Percentiles rank a stretch among this genome's conserved stretches.
Conservation (phyloP, 2,888 invertebrate species). For the Cosmopolites sordidus region DNA sequence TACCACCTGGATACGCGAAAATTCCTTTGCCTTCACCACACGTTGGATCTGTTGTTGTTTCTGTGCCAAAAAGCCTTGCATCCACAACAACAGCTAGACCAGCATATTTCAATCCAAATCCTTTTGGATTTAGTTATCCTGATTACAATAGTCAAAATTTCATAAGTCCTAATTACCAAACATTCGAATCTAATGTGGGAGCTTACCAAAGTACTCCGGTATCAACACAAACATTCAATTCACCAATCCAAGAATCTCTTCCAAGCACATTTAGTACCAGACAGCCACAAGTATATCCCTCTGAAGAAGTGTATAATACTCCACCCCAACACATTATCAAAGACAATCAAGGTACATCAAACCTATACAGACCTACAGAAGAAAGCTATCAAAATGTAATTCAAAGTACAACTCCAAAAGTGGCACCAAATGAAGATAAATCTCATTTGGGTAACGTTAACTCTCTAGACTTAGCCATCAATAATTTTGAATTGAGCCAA, state of each 20-base stretch:
- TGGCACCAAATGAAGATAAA: conserved; percentile 3
- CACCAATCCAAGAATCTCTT: conserved; percentile 1
- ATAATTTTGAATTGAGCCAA: conserved; percentile 38
- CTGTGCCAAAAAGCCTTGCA: conserved; percentile 14
- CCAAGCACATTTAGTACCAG: neutral
- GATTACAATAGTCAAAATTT: conserved; percentile 12
- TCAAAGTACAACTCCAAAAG: conserved; percentile 1
- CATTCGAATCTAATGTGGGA: neutral
- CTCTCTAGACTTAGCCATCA: conserved; percentile 34
- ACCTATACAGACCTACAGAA: neutral
- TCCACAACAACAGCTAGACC: conserved; percentile 6
- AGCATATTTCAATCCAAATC: conserved; percentile 5
- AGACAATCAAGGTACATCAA: neutral
- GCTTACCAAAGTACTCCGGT: conserved; percentile 10
- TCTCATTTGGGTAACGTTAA: conserved; percentile 25
- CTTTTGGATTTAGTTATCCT: conserved; percentile 3
- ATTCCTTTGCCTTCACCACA: conserved; percentile 83
- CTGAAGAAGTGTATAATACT: neutral
- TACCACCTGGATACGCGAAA: conserved; percentile 80
- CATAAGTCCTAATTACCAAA: conserved; percentile 4
- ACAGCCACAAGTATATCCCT: neutral
- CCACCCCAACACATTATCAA: conserved; percentile 5
- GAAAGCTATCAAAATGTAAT: neutral
- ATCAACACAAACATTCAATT: neutral
- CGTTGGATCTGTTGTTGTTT: conserved; percentile 77